A percentile compares a stretch with the other conserved stretches of the same genome.
phyloP scores from a whole-genome alignment of 2,797 vertebrate genomes.

The Enteromius radiatus region DNA sequence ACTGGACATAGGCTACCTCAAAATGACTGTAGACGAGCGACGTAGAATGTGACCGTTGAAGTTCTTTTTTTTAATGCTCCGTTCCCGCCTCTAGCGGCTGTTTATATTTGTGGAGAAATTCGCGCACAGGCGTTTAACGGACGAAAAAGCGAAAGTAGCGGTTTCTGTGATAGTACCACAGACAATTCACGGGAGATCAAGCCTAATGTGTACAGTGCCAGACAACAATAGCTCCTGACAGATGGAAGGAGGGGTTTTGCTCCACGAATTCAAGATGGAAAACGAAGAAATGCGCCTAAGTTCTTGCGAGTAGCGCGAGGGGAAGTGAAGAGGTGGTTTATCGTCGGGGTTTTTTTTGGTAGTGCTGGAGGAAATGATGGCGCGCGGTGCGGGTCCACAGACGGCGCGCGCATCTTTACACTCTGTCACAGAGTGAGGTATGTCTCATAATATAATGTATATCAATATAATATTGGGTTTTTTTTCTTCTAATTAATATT shows the following conservation, averaged over 20 bases:
- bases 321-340: conserved; percentile 6
- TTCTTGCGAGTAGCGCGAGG: conserved; percentile 16
- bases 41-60: conserved; percentile 28
- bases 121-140: conserved; percentile 10
- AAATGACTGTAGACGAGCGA: conserved; percentile 16
- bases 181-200: conserved; percentile 8
- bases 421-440: conserved; percentile 65
- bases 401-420: conserved; percentile 68
- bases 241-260: conserved; percentile 52
- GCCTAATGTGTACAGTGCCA: conserved; percentile 10
- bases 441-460: conserved; percentile 61
- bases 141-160: conserved; percentile 30
- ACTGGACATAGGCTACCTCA: conserved; percentile 4
- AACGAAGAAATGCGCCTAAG: conserved; percentile 51
- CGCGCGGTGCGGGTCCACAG: conserved; percentile 77
- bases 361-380: conserved; percentile 78
- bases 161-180: not conserved
- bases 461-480: conserved; percentile 54
- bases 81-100: not conserved
- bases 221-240: conserved; percentile 48
- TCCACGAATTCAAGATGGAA: conserved; percentile 51
- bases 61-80: conserved; percentile 4
- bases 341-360: conserved; percentile 61
- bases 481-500: conserved; percentile 49
- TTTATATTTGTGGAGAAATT: not conserved